Conservation (phyloP, 2,888 invertebrate species). For the Apamea monoglypha region DNA sequence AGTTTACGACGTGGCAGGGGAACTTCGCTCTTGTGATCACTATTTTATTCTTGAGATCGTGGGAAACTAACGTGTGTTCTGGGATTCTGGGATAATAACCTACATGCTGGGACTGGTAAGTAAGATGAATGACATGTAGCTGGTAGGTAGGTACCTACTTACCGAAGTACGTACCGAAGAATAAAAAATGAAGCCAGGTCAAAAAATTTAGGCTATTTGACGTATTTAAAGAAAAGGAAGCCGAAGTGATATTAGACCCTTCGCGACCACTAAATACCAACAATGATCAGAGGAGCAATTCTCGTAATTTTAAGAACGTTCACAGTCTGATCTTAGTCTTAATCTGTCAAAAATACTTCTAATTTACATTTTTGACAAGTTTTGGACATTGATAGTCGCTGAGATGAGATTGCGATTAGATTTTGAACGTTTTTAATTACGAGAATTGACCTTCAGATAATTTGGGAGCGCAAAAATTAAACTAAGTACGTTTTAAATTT, state of each 20-base stretch:
- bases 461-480: background rate
- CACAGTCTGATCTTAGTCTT: background rate
- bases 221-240: background rate
- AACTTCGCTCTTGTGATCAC: conserved; percentile 37
- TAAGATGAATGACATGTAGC: background rate
- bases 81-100: background rate
- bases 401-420: background rate
- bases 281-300: background rate
- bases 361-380: no score
- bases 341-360: background rate
- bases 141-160: background rate
- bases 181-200: background rate
- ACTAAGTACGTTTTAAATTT: background rate
- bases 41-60: conserved; percentile 15
- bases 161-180: background rate
- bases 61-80: conserved; percentile 4
- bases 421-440: background rate
- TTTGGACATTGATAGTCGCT: background rate
- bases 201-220: background rate
- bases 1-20: conserved; percentile 31
- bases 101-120: background rate
- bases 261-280: background rate
- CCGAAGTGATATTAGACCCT: no score
- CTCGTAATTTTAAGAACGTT: background rate
- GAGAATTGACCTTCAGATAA: background rate